Evolutionary conservation across 2,113 vertebrate species (phyloP).

Genomic region (Speoplatyrhinus poulsoni): DNA sequence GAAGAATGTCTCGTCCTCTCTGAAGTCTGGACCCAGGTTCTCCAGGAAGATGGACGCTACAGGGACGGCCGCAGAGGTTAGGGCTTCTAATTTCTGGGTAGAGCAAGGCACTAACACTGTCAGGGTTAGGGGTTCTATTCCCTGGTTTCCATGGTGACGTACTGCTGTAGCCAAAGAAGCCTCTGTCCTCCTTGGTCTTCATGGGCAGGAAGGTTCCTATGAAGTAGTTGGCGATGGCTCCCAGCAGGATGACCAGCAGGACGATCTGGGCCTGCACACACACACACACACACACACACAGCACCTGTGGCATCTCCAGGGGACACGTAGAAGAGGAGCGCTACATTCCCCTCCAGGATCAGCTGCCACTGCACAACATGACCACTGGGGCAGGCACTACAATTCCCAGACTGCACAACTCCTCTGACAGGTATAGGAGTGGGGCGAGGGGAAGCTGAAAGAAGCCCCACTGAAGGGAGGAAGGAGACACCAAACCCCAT

Average conservation of each 20-base stretch:
- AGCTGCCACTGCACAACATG: too few relatives aligned
- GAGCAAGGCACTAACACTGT: not conserved
- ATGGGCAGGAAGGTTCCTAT: conserved; percentile 89
- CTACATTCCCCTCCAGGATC: too few relatives aligned
- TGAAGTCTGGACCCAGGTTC: conserved; percentile 94
- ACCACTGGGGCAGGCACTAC: too few relatives aligned
- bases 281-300: not conserved
- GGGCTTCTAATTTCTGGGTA: not conserved
- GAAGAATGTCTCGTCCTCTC: conserved; percentile 86
- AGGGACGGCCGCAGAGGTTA: not conserved
- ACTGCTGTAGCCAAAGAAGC: conserved; percentile 94
- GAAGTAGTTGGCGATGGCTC: conserved; percentile 88
- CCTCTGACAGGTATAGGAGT: too few relatives aligned
- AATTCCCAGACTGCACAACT: too few relatives aligned
- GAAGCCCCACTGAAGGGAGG: too few relatives aligned
- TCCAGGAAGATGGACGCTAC: conserved; percentile 89
- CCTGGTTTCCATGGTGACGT: conserved; percentile 23
- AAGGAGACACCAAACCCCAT: too few relatives aligned
- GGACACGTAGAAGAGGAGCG: too few relatives aligned
- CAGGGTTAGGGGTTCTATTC: not conserved
- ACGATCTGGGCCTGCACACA: conserved; percentile 88
- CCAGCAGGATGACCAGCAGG: conserved; percentile 87
- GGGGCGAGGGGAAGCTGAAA: too few relatives aligned
- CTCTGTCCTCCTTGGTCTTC: conserved; percentile 88
- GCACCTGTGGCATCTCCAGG: not conserved